phyloP scores from a whole-genome alignment of 2,113 vertebrate genomes.

The Forbesichthys papilliferus region DNA sequence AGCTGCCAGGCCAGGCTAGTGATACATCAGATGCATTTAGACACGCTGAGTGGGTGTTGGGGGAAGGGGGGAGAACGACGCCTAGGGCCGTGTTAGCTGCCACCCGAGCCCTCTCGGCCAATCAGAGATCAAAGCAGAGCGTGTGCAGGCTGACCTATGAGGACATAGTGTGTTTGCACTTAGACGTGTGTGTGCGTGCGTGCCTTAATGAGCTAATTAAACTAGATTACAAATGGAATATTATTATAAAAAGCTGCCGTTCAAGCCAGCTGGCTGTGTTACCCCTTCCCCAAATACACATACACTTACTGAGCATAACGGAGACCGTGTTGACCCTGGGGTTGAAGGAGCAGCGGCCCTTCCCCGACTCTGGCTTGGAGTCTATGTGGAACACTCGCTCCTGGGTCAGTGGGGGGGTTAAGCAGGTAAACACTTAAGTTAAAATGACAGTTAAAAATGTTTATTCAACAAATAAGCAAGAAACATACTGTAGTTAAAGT shows the following conservation, averaged over 20 bases:
- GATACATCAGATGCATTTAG: no score
- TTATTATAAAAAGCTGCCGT: no score
- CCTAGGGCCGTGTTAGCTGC: conserved; percentile 50
- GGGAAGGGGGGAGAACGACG: not conserved
- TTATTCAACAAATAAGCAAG: no score
- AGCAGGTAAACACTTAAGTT: not conserved
- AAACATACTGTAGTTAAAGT: no score
- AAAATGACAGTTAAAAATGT: no score
- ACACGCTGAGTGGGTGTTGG: no score
- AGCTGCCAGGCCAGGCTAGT: no score
- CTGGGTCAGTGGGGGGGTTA: conserved; percentile 69
- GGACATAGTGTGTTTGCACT: conserved; percentile 5
- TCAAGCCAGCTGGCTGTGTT: no score
- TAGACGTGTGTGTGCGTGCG: conserved; percentile 4
- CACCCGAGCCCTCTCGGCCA: conserved; percentile 58
- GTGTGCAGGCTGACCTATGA: conserved; percentile 13
- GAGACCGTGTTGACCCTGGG: conserved; percentile 94
- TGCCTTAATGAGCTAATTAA: no score
- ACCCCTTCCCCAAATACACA: not conserved
- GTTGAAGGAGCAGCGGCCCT: conserved; percentile 97
- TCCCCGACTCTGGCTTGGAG: conserved; percentile 91
- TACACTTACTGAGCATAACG: conserved; percentile 96
- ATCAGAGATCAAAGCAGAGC: conserved; percentile 60
- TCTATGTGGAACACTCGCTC: conserved; percentile 92
- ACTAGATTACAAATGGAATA: no score